phyloP scores from a whole-genome alignment of 2,888 invertebrate species.

The Macrosoma leucophasiata region DNA sequence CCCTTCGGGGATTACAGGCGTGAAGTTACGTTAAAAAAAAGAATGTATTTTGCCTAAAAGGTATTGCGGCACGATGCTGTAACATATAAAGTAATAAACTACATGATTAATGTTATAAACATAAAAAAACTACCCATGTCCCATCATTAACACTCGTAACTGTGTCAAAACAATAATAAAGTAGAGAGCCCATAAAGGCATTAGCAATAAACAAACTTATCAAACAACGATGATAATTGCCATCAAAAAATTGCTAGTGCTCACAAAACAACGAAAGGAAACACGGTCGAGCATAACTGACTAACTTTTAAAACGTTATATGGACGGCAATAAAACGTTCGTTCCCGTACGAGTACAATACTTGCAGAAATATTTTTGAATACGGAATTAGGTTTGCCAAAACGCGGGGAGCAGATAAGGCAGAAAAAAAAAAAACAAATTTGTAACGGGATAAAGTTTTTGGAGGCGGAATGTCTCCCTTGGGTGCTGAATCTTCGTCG shows the following conservation, averaged over 20 bases:
- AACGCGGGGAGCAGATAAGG: conserved; percentile 74
- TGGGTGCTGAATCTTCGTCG: conserved; percentile 75
- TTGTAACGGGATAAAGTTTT: conserved; percentile 77
- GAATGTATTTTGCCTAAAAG: too few relatives aligned
- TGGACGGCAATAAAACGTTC: conserved; percentile 71
- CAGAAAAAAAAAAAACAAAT: conserved; percentile 75
- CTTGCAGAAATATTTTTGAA: conserved; percentile 76
- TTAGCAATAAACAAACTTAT: conserved; percentile 47
- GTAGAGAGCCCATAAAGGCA: conserved; percentile 41
- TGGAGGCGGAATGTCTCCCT: conserved; percentile 74
- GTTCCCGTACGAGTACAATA: conserved; percentile 71
- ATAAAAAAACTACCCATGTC: too few relatives aligned
- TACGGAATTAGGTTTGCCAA: conserved; percentile 76
- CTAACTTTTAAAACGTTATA: conserved; percentile 76
- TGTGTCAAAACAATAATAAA: conserved; percentile 27
- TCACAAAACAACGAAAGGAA: conserved; percentile 39
- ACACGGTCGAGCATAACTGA: conserved; percentile 58
- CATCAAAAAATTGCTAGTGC: conserved; percentile 41
- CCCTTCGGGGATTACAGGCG: too few relatives aligned
- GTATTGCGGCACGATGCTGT: too few relatives aligned
- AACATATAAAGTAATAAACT: too few relatives aligned
- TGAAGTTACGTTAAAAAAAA: too few relatives aligned
- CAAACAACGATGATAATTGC: conserved; percentile 67
- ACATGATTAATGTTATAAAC: too few relatives aligned
- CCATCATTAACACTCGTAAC: too few relatives aligned